A percentile compares a stretch with the other conserved stretches of the same genome.
Evolutionary conservation across 2,797 vertebrate genomes (phyloP).

Genomic region (Melanotaenia boesemani): DNA sequence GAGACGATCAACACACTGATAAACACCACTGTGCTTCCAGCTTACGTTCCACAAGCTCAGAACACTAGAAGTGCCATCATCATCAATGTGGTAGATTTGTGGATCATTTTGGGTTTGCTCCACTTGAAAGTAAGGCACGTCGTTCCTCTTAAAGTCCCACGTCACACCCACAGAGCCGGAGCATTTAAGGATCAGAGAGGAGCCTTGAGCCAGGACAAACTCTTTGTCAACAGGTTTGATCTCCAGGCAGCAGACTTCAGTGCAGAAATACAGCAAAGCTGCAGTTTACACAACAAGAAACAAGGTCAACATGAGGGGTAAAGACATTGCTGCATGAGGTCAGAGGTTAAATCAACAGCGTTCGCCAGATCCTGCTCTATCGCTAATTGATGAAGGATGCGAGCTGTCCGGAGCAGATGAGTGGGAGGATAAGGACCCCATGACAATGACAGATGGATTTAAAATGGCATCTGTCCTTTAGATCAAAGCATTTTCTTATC

Average conservation of each 20-base stretch:
- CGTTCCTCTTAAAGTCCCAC: conserved; percentile 86
- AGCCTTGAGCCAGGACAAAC: conserved; percentile 83
- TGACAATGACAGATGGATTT: conserved; percentile 56
- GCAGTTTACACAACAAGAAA: conserved; percentile 58
- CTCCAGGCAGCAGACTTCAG: conserved; percentile 70
- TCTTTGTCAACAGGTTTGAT: conserved; percentile 80
- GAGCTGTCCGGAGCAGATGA: conserved; percentile 50
- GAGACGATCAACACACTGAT: conserved; percentile 81
- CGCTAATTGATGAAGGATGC: conserved; percentile 68
- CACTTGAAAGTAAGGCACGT: conserved; percentile 58
- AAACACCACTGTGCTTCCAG: conserved; percentile 89
- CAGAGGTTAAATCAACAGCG: conserved; percentile 77
- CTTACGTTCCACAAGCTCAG: conserved; percentile 85
- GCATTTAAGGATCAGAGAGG: conserved; percentile 86
- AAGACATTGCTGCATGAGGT: conserved; percentile 45
- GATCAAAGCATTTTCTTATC: conserved; percentile 44
- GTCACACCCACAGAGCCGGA: conserved; percentile 66
- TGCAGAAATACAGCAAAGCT: conserved; percentile 77
- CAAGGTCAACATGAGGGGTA: conserved; percentile 59
- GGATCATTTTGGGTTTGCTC: conserved; percentile 33
- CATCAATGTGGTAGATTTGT: conserved; percentile 49
- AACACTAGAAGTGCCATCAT: conserved; percentile 71
- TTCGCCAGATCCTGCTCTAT: conserved; percentile 64
- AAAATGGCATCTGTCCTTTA: conserved; percentile 25
- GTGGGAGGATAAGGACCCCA: conserved; percentile 43